Conservation (phyloP, 2,113 vertebrate genomes). For the Pangasianodon gigas region DNA sequence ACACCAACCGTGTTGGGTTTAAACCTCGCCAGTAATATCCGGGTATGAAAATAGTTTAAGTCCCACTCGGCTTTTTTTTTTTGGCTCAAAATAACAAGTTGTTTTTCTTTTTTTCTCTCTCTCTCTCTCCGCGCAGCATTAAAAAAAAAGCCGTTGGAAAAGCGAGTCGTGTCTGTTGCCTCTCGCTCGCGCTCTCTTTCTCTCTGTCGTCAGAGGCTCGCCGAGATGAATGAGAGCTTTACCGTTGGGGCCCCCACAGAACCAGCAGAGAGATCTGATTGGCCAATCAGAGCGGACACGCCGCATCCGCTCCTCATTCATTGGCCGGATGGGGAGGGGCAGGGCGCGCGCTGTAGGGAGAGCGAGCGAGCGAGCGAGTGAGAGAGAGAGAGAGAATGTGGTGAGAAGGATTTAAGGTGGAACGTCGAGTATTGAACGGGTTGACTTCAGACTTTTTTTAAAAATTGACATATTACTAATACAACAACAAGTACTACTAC, state of each 20-base stretch:
- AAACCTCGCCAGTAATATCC: conserved; percentile 2
- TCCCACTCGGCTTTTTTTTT: conserved; percentile 9
- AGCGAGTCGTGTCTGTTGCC: not conserved
- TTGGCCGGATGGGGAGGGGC: conserved; percentile 38
- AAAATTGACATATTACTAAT: not conserved
- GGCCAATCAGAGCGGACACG: conserved; percentile 32
- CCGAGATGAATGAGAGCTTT: conserved; percentile 40
- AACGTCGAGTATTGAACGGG: not conserved
- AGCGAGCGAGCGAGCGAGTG: not conserved
- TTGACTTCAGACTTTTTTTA: not conserved
- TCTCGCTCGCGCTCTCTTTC: conserved; percentile 26
- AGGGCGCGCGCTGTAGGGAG: not conserved
- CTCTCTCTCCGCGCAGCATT: not conserved
- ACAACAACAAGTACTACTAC: not conserved
- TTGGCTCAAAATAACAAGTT: not conserved
- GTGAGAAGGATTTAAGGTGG: conserved; percentile 10
- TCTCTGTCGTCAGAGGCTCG: conserved; percentile 36
- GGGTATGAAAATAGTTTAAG: not conserved
- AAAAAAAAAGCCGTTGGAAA: conserved; percentile 19
- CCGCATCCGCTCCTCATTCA: conserved; percentile 40
- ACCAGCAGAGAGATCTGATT: not conserved
- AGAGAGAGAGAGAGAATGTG: not conserved
- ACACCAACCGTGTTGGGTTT: not conserved
- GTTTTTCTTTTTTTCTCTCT: not conserved
- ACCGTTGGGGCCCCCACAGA: conserved; percentile 29